phyloP scores from a whole-genome alignment of 2,888 invertebrate species.

The Baronia brevicornis region DNA sequence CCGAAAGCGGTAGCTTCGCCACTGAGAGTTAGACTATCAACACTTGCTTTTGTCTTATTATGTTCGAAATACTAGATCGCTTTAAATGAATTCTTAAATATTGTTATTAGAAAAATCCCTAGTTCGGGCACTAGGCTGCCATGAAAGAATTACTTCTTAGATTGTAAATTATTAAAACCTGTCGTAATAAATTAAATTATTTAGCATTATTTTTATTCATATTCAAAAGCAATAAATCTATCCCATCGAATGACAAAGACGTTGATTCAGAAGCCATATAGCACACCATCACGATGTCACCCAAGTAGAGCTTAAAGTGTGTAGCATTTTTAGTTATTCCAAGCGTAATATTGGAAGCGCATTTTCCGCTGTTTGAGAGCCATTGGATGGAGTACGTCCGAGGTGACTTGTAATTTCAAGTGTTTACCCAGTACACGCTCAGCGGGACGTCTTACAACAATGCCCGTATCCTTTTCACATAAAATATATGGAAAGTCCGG shows the following conservation, averaged over 20 bases:
- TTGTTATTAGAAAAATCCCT: no score
- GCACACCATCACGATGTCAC: slow-evolving; percentile 1
- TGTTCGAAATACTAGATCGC: no score
- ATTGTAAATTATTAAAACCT: no score
- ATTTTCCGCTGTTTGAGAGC: slow-evolving; percentile 38
- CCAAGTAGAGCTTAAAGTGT: slow-evolving; percentile 6
- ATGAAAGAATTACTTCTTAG: no score
- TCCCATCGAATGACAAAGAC: not conserved
- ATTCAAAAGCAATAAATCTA: not conserved
- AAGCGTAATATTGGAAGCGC: slow-evolving; percentile 72
- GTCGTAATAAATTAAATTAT: no score
- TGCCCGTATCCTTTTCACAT: slow-evolving; percentile 74
- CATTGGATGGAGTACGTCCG: slow-evolving; percentile 33
- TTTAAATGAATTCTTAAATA: no score
- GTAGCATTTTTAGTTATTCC: slow-evolving; percentile 42
- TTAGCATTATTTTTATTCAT: no score
- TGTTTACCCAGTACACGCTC: slow-evolving; percentile 64
- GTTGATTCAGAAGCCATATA: not conserved
- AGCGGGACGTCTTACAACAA: slow-evolving; percentile 68
- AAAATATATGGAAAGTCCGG: slow-evolving; percentile 72
- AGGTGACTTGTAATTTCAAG: slow-evolving; percentile 71
- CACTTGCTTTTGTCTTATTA: no score
- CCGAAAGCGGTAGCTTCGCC: no score
- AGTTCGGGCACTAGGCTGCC: no score
- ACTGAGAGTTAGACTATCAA: no score